Evolutionary conservation across 2,797 vertebrate species (phyloP).

Genomic region (Clarias pachynema): DNA sequence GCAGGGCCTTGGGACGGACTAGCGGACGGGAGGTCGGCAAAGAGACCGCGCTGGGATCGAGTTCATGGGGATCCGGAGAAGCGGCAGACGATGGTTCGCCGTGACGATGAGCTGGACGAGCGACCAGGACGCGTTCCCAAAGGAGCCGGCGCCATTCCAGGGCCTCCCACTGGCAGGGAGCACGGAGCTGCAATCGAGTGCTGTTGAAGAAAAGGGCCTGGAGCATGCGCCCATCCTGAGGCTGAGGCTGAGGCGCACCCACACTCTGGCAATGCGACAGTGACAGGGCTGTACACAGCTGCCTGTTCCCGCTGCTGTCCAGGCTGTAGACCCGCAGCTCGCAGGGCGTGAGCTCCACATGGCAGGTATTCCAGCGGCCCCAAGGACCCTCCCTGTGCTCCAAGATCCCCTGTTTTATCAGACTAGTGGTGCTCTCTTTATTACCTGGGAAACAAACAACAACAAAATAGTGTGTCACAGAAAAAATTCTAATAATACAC

Average conservation of each 20-base stretch:
- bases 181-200: constrained; percentile 88
- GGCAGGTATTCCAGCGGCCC: constrained; percentile 88
- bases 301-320: constrained; percentile 89
- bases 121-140: constrained; percentile 83
- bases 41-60: constrained; percentile 51
- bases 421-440: constrained; percentile 79
- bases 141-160: constrained; percentile 90
- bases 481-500: neutral
- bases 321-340: constrained; percentile 87
- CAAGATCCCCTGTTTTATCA: constrained; percentile 90
- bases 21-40: constrained; percentile 49
- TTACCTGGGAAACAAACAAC: constrained; percentile 71
- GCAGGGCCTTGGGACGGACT: constrained; percentile 76
- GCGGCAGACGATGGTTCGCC: constrained; percentile 57
- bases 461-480: neutral
- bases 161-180: constrained; percentile 87
- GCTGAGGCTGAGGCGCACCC: constrained; percentile 75
- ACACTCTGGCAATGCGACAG: constrained; percentile 91
- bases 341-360: constrained; percentile 88
- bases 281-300: constrained; percentile 83
- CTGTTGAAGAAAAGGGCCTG: constrained; percentile 88
- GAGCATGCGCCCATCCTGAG: constrained; percentile 83
- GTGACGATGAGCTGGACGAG: constrained; percentile 69
- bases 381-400: constrained; percentile 85
- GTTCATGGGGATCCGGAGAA: constrained; percentile 50